Base-by-base conservation (phyloP, 2,888 invertebrate genomes). In the Rhyacophila evoluta region DNA sequence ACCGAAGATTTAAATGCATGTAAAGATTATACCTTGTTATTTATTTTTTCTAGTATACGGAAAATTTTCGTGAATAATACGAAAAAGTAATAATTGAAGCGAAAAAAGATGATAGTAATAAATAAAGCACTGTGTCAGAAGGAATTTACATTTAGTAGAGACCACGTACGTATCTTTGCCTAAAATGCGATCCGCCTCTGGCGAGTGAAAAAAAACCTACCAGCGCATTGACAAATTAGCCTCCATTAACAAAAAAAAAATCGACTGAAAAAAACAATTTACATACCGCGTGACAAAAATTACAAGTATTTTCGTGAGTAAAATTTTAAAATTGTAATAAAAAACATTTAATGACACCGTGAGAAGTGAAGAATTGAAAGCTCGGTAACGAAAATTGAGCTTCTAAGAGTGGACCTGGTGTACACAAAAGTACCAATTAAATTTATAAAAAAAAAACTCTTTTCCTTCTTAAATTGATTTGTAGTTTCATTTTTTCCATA, bases 171-270 rank as follows among this genome's bases (percentile, higher is more conserved):
- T 55, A 55, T 55, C 55, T 55, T 55, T 55, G 1, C 55, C 25
- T 8, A 25, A 55, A 55, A 55, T 8, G 55, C 55, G 19, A 55
- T 55, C 55, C 55, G 55, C 55, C 25, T 55, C 19, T 25, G 55
- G 55, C 55, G 8, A 33, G 4, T 6, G 6, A 55, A 55, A 55
- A 55, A 55, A 55, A 1, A 2, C 55, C 19, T 38, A 55, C 55
- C 55, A 55, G 25, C n/a, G n/a, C 55, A 55, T 55, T 55, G 55
- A 55, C 55, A 55, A 55, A 55, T 55, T 55, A 55, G 19, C 55
- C 55, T 55, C 55, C 55, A 55, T 55, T 55, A 25, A 19, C 25
- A 0, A 55, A 55, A 55, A n/a, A n/a, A 55, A 55, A 55, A 55
- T 55, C 55, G 55, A 55, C 55, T 19, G 55, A 55, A 55, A 55